Evolutionary conservation across 2,797 vertebrate species (phyloP).

Genomic region (Epinephelus coioides): DNA sequence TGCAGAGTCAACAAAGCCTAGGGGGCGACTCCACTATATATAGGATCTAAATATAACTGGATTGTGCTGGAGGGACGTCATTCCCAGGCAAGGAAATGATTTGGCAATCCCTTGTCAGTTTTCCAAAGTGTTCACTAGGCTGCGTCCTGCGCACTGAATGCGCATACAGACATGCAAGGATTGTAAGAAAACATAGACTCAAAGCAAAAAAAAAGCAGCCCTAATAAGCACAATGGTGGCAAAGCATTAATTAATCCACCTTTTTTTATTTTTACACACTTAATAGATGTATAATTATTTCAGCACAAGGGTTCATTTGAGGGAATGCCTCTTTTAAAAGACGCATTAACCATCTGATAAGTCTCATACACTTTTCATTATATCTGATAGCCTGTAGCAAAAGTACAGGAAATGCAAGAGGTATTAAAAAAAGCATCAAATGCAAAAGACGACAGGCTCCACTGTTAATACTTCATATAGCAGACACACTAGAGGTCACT

Average conservation of each 20-base stretch:
- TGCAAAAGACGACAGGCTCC: too few species aligned
- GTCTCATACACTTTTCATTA: neutral
- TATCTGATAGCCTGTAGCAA: neutral
- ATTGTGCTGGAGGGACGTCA: constrained; percentile 82
- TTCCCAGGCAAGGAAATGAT: constrained; percentile 79
- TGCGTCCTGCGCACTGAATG: constrained; percentile 60
- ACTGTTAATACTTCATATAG: neutral
- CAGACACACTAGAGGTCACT: constrained; percentile 55
- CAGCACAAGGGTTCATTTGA: fast-evolving
- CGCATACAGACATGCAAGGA: constrained; percentile 33
- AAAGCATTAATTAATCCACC: neutral
- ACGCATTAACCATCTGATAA: fast-evolving
- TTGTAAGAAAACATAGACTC: neutral
- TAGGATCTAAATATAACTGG: constrained; percentile 91
- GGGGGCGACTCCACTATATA: constrained; percentile 87
- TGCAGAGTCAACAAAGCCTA: constrained; percentile 78
- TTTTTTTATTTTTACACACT: neutral
- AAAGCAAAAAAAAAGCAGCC: neutral
- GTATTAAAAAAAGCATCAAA: neutral
- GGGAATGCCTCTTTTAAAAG: neutral
- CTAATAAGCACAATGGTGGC: neutral
- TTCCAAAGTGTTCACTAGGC: constrained; percentile 57
- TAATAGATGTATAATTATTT: neutral
- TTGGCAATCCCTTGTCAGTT: constrained; percentile 79
- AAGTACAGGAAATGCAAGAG: neutral